phyloP scores from a whole-genome alignment of 2,888 invertebrate species.

The Agrotis exclamationis region DNA sequence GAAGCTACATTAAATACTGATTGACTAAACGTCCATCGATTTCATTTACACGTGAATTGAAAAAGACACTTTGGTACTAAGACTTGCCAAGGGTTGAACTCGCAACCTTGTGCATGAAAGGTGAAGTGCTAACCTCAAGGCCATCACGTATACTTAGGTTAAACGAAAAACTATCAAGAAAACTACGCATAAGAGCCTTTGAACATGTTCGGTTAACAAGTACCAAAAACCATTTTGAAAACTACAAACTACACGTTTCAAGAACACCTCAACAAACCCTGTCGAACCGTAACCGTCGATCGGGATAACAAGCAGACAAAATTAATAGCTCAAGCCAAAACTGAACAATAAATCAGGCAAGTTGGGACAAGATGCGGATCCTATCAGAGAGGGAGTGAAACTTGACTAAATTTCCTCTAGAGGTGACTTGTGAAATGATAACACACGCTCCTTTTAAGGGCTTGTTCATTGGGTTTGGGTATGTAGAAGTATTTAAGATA shows the following conservation, averaged over 20 bases:
- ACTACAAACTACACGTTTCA: background rate
- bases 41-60: too few relatives aligned
- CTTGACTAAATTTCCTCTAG: constrained; percentile 47
- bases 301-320: constrained; percentile 56
- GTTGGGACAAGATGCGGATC: constrained; percentile 61
- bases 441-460: constrained; percentile 42
- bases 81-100: too few relatives aligned
- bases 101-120: too few relatives aligned
- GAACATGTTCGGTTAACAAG: background rate
- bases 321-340: constrained; percentile 59
- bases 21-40: too few relatives aligned
- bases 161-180: too few relatives aligned
- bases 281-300: constrained; percentile 43
- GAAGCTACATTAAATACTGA: too few relatives aligned
- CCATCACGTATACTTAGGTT: too few relatives aligned
- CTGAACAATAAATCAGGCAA: constrained; percentile 63
- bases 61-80: too few relatives aligned
- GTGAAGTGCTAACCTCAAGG: too few relatives aligned
- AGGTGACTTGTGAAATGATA: constrained; percentile 65
- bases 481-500: background rate
- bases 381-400: constrained; percentile 56
- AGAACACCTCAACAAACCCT: constrained; percentile 20
- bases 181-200: too few relatives aligned
- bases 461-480: constrained; percentile 26
- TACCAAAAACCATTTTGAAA: background rate